Evolutionary conservation across 2,113 vertebrate species (phyloP), one percentile per base, ranked within the genome.

Genomic region (Tenebrosternarchus preto): DNA sequence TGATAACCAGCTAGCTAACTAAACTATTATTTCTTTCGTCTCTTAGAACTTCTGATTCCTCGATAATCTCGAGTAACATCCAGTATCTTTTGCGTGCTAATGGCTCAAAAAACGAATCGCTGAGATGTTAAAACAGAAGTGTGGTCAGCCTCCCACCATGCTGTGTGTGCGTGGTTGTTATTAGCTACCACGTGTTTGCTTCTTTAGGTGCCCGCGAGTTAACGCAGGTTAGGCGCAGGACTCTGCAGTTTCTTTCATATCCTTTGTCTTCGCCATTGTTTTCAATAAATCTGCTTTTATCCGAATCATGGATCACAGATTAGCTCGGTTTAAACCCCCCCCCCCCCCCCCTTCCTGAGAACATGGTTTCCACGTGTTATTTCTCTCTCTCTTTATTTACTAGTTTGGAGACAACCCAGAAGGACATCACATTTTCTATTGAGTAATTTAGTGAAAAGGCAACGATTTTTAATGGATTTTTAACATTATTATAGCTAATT

Each of bases 131-230:
- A 50, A 50, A 15, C 15, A 50, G 43, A 50, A 50, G 43, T 12
- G 43, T 50, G 43, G 43, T 50, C 9, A 12, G 43, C 43, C 43
- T 50, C 43, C 43, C 11, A 50, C 43, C 43, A 15, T 50, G 43
- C 43, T 24, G 59, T 24, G 17, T 66, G 31, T 36, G 64, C 64
- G 36, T 36, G 33, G 64, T 39, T 68, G 64, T n/a, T 68, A 66
- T 20, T 39, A n/a, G 64, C 56, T 16, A 80, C 78, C 69, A 80
- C 78, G 78, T 80, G 78, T 66, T 60, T 60, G 64, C 17, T 39
- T 29, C n/a, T 31, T 31, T 24, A 46, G 20, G 15, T 69, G 29
- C 53, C 22, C 24, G 53, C 8, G 61, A 63, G 61, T 77, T 67
- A 24, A 77, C 43, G 61, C 74, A 16, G 12, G 8, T 43, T 43